Conservation (phyloP, 1,140 invertebrate genomes). For the Asbolus verrucosus region DNA sequence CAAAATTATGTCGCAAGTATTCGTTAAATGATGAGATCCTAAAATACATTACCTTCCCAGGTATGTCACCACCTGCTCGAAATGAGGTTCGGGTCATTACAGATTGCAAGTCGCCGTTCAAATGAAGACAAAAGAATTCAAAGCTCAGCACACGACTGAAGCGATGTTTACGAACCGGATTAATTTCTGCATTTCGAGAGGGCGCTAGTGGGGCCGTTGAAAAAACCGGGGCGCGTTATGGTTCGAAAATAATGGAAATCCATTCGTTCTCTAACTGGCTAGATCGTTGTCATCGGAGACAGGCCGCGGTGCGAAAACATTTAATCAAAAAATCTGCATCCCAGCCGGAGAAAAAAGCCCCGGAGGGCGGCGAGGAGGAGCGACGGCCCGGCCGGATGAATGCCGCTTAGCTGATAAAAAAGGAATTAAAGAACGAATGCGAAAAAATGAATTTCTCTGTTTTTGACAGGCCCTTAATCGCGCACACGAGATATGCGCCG, state of each 20-base stretch:
- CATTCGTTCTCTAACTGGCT: conserved; percentile 33
- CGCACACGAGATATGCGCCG: conserved; percentile 62
- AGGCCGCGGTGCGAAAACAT: conserved; percentile 44
- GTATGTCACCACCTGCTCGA: no score
- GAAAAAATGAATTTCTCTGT: conserved; percentile 67
- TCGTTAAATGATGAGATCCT: no score
- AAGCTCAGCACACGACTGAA: no score
- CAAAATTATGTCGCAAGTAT: no score
- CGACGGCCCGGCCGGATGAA: conserved; percentile 61
- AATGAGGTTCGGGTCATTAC: no score
- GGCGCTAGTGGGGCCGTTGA: conserved; percentile 1
- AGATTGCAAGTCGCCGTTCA: no score
- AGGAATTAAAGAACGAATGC: conserved; percentile 66
- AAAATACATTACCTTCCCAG: no score
- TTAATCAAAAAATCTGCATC: conserved; percentile 59
- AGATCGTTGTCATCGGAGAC: conserved; percentile 36
- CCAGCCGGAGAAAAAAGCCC: conserved; percentile 49
- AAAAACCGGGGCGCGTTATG: conserved; percentile 12
- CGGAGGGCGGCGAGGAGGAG: conserved; percentile 46
- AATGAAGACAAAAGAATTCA: no score
- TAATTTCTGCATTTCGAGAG: conserved; percentile 6
- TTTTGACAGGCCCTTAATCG: conserved; percentile 67
- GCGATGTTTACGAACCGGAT: no score
- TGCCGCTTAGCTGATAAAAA: conserved; percentile 66
- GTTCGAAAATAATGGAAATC: conserved; percentile 39